Conservation (phyloP, 2,113 vertebrate genomes). For the Calyptomena viridis region DNA sequence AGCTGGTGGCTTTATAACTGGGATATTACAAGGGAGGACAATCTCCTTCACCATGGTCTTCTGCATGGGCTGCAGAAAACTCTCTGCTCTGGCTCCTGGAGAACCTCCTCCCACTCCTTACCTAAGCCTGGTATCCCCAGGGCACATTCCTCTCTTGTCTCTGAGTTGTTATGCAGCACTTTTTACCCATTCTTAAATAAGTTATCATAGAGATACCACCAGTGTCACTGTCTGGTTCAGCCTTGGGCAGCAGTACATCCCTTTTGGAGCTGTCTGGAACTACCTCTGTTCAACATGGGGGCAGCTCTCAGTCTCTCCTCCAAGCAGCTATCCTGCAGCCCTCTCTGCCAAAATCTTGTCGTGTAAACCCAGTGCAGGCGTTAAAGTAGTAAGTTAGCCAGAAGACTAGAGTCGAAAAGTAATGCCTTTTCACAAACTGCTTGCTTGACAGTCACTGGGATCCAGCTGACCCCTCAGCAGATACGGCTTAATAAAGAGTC, state of each 20-base stretch:
- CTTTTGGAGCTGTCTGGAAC: neutral
- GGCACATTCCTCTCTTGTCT: accelerated
- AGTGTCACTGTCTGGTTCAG: neutral
- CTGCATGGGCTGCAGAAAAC: neutral
- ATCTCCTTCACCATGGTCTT: neutral
- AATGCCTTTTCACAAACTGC: neutral
- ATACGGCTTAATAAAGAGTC: neutral
- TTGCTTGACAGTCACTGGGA: neutral
- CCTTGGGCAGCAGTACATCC: neutral
- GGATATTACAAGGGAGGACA: neutral
- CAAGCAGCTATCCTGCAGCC: neutral
- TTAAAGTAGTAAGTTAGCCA: neutral
- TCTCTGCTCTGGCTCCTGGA: neutral
- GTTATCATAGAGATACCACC: accelerated
- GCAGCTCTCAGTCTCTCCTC: neutral
- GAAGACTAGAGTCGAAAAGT: neutral
- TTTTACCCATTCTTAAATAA: neutral
- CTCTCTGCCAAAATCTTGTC: neutral
- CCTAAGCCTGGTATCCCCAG: neutral
- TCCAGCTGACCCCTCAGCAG: neutral
- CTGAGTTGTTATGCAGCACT: neutral
- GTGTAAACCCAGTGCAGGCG: accelerated
- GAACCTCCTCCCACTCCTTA: neutral
- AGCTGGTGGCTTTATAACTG: too few relatives aligned
- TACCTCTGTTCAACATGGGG: neutral